Conservation (phyloP, 2,888 invertebrate genomes). For the Conomelus anceps region DNA sequence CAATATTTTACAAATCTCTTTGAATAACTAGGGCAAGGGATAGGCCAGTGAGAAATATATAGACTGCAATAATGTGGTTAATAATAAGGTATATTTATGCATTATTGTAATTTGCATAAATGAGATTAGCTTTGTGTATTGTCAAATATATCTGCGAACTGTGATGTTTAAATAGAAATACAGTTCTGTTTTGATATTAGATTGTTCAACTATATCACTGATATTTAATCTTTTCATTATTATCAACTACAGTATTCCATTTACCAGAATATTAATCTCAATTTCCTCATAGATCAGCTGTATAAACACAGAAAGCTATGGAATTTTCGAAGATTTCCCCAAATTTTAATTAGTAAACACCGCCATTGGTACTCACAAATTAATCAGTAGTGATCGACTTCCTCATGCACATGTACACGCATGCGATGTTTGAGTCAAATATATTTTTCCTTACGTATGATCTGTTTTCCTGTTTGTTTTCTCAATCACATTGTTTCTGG, state of each 20-base stretch:
- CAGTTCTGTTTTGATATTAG: no score
- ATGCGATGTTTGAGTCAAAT: neutral
- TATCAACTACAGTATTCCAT: neutral
- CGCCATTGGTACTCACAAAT: neutral
- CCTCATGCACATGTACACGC: neutral
- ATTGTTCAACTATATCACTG: no score
- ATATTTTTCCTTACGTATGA: neutral
- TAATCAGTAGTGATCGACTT: neutral
- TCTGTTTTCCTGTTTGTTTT: neutral
- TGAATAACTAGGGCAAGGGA: no score
- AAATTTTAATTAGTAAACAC: neutral
- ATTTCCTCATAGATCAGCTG: neutral
- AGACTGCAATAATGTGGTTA: no score
- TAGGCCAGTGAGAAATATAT: no score
- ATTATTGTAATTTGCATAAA: no score
- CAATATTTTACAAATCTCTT: no score
- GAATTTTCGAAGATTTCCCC: neutral
- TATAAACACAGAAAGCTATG: neutral
- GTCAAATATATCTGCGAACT: no score
- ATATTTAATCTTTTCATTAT: no score
- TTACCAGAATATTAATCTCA: neutral
- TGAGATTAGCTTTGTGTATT: no score
- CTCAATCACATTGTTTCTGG: neutral
- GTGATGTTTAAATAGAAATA: no score
- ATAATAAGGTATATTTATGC: no score